Evolutionary conservation across 2,888 invertebrate genomes (phyloP), one percentile per base, ranked within the genome.

Genomic region (Cryptosula pallasiana): DNA sequence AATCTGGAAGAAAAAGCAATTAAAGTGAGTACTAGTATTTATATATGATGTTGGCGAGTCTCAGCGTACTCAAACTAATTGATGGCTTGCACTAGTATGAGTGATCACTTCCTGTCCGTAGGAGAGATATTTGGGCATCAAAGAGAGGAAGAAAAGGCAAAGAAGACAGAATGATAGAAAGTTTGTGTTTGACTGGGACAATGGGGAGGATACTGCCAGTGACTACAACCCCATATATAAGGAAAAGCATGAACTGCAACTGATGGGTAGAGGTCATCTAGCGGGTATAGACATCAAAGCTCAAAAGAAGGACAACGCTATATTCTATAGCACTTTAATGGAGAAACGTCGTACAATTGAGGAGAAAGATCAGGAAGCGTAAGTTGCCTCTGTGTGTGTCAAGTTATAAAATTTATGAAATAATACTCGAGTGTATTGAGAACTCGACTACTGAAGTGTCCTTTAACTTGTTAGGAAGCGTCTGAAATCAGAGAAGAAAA

Each of bases 181-280:
- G 86, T 99, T 99, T 87, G 98, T 99, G 0, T 99, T 99, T 85
- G 99, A 99, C 86, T 99, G 99, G 99, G 99, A 99, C 87, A 96
- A 95, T 0, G 92, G 93, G 0, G 99, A 99, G 86, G 99, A 99
- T 81, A 99, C 99, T 0, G 95, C 96, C 1, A 91, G 92, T 75
- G 99, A 99, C 87, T 99, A 99, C 82, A 99, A 99, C 85, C 90
- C 91, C 74, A 87, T 99, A 29, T 99, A 99, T 82, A 98, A 97
- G 32, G 95, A 97, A 78, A 89, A 93, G 70, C 98, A 99, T 86
- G 94, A 96, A 86, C 79, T 84, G 1, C 85, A 85, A 86, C 97
- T 99, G 85, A 99, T 93, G 87, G 99, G 99, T 0, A 88, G 99
- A 74, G 99, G 99, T 13, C 95, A 98, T 83, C 90, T 99, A 35